These are phyloP conservation scores for Acleris holmiana DNA, from an alignment of 2,888 invertebrate genomes.

Conservation along the genomic window DNA sequence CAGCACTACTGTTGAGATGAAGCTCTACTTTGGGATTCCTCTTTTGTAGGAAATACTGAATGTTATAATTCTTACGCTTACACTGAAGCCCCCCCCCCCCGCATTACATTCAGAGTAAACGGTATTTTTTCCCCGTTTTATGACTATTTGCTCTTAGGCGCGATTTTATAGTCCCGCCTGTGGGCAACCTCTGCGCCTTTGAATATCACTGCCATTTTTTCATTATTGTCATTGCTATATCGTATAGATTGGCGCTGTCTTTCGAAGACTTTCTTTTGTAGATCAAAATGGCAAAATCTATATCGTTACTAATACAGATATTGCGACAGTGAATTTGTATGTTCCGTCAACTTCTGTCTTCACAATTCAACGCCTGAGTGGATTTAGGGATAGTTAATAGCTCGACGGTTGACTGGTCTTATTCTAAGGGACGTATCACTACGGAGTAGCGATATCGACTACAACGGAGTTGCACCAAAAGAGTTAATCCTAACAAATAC, in stretches of 20 bases:
- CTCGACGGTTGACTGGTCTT: too few relatives aligned
- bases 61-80: slow-evolving; percentile 41
- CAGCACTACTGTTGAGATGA: too few relatives aligned
- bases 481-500: too few relatives aligned
- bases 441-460: too few relatives aligned
- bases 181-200: slow-evolving; percentile 42
- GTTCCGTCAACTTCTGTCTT: too few relatives aligned
- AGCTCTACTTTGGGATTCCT: too few relatives aligned
- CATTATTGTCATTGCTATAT: slow-evolving; percentile 4
- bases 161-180: slow-evolving; percentile 55
- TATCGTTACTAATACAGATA: not conserved
- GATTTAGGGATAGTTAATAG: too few relatives aligned
- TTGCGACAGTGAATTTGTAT: too few relatives aligned
- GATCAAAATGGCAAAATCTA: too few relatives aligned
- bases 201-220: slow-evolving; percentile 7
- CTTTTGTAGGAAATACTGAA: slow-evolving; percentile 33
- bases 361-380: too few relatives aligned
- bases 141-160: slow-evolving; percentile 76
- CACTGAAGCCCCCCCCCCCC: slow-evolving; percentile 35
- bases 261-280: not conserved
- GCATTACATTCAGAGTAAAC: slow-evolving; percentile 45
- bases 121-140: slow-evolving; percentile 69
- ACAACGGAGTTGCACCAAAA: too few relatives aligned
- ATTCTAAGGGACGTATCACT: too few relatives aligned
- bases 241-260: not conserved